A percentile compares a stretch with the other conserved stretches of the same genome.
These are phyloP conservation scores for Caenorhabditis becei DNA, from an alignment of 2,888 invertebrate genomes.

Conservation along the genomic window DNA sequence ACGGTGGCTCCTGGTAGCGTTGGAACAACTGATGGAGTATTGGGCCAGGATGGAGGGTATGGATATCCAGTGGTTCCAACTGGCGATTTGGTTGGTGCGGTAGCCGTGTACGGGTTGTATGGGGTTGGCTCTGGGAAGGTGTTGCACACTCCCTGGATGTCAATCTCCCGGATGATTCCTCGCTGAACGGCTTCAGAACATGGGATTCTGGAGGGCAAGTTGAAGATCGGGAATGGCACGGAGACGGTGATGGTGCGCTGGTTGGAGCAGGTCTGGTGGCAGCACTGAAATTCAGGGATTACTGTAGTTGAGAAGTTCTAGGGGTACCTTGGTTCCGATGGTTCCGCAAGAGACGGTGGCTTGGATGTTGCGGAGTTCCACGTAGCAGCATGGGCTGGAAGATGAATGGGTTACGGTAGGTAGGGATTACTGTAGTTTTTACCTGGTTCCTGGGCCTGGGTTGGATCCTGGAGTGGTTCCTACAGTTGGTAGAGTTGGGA, in stretches of 20 bases:
- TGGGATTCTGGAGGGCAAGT: constrained; percentile 1
- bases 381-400: constrained; percentile 47
- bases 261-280: constrained; percentile 27
- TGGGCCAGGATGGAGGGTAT: too few relatives aligned
- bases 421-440: neutral
- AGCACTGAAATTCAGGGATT: constrained; percentile 22
- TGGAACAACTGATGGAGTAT: neutral
- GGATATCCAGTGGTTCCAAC: too few relatives aligned
- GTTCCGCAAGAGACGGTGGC: constrained; percentile 44
- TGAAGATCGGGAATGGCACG: constrained; percentile 5
- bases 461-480: neutral
- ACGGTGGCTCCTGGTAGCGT: too few relatives aligned
- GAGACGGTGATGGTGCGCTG: constrained; percentile 16
- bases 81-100: neutral
- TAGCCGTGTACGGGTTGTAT: neutral
- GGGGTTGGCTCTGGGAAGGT: neutral
- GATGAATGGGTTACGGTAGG: too few relatives aligned
- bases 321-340: neutral
- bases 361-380: constrained; percentile 29
- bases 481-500: neutral
- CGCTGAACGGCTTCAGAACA: constrained; percentile 19
- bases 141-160: constrained; percentile 16
- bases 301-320: neutral
- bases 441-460: neutral
- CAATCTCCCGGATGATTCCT: constrained; percentile 12